A percentile compares a stretch with the other conserved stretches of the same genome.
These are phyloP conservation scores for Callosobruchus maculatus DNA, from an alignment of 2,888 invertebrate species.

Conservation along the genomic window DNA sequence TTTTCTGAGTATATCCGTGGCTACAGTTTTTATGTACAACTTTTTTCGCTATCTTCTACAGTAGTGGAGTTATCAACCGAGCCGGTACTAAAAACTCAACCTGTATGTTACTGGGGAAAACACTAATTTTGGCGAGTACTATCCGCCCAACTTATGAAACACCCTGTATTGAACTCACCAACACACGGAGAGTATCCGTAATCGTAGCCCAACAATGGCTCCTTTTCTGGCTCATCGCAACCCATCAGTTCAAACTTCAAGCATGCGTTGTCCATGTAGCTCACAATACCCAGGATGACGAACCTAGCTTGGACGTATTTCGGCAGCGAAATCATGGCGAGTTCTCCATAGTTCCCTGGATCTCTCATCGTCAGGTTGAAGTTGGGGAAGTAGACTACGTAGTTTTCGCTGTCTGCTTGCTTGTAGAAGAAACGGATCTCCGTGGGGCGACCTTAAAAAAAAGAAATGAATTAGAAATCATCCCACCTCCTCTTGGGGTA, in stretches of 20 bases:
- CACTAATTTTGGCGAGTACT: too few relatives aligned
- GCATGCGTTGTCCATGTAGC: conserved; percentile 95
- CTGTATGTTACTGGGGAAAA: too few relatives aligned
- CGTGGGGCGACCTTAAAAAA: conserved; percentile 68
- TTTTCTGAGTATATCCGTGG: too few relatives aligned
- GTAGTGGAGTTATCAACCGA: too few relatives aligned
- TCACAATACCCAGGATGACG: conserved; percentile 89
- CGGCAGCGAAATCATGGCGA: conserved; percentile 93
- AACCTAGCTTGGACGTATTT: conserved; percentile 92
- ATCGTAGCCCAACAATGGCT: conserved; percentile 86
- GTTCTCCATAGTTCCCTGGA: conserved; percentile 94
- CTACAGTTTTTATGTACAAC: too few relatives aligned
- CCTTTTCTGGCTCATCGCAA: conserved; percentile 80
- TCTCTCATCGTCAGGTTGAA: conserved; percentile 92
- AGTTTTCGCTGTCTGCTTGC: conserved; percentile 88
- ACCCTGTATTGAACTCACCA: conserved; percentile 57
- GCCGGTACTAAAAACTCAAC: too few relatives aligned
- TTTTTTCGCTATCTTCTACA: too few relatives aligned
- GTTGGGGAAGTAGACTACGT: conserved; percentile 95
- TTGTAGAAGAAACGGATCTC: conserved; percentile 97
- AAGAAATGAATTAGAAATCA: neutral
- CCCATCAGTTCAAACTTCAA: conserved; percentile 95
- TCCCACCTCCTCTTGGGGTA: too few relatives aligned
- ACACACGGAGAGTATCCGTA: conserved; percentile 92
- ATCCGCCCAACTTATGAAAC: too few relatives aligned